A percentile compares a stretch with the other conserved stretches of the same genome.
These are phyloP conservation scores for Seira musarum DNA, from an alignment of 2,888 invertebrate genomes.

Conservation along the genomic window DNA sequence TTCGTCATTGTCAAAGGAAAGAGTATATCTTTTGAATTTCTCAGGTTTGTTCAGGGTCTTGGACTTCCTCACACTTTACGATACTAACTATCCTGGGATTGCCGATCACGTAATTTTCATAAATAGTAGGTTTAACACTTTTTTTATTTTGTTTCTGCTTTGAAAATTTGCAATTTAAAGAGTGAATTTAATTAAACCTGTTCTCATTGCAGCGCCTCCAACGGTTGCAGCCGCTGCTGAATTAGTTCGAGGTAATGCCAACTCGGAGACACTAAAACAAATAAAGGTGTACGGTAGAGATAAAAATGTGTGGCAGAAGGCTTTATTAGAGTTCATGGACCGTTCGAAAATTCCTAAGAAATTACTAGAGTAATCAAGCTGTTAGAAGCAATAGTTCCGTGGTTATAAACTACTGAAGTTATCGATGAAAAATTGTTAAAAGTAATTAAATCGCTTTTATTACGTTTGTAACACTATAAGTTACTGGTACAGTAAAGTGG, in stretches of 20 bases:
- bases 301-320: slow-evolving; percentile 39
- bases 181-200: too few species aligned
- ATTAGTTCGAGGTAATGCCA: slow-evolving; percentile 27
- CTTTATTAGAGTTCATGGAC: slow-evolving; percentile 22
- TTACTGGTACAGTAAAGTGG: too few species aligned
- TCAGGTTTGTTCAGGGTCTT: slow-evolving; percentile 42
- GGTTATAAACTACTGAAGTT: too few species aligned
- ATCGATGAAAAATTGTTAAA: too few species aligned
- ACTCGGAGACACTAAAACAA: slow-evolving; percentile 33
- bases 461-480: too few species aligned
- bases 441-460: too few species aligned
- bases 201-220: slow-evolving; percentile 43
- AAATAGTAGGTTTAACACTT: slow-evolving; percentile 34
- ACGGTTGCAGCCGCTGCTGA: slow-evolving; percentile 34
- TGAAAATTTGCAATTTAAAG: background rate
- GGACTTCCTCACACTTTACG: slow-evolving; percentile 36
- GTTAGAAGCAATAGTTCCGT: too few species aligned
- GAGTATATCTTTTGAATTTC: background rate
- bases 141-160: background rate
- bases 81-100: slow-evolving; percentile 41
- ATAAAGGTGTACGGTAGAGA: slow-evolving; percentile 34
- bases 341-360: slow-evolving; percentile 21
- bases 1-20: background rate
- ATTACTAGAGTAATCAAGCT: too few species aligned
- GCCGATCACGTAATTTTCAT: slow-evolving; percentile 40